Percentiles rank a stretch among this genome's conserved stretches.
phyloP scores from a whole-genome alignment of 2,113 vertebrate genomes.

The Nesoenas mayeri region DNA sequence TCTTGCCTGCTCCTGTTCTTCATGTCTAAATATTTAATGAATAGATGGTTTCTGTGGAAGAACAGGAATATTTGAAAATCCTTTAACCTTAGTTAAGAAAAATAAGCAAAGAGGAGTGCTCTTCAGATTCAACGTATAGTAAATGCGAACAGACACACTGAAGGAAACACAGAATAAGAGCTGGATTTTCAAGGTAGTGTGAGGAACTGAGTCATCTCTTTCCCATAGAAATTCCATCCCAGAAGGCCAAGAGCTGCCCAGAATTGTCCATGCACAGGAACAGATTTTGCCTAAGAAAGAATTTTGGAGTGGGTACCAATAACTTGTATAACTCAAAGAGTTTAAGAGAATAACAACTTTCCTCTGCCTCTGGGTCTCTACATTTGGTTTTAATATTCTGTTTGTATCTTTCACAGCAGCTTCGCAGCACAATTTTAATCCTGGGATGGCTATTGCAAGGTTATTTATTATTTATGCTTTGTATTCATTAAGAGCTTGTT shows the following conservation, averaged over 20 bases:
- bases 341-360: constrained; percentile 15
- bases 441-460: neutral
- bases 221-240: neutral
- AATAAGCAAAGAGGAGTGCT: neutral
- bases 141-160: neutral
- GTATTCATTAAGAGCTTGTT: constrained; percentile 35
- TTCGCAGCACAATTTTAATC: neutral
- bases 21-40: neutral
- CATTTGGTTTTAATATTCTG: constrained; percentile 19
- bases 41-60: neutral
- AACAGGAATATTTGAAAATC: neutral
- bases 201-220: neutral
- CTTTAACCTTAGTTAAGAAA: neutral
- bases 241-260: neutral
- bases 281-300: neutral
- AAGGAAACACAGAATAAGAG: neutral
- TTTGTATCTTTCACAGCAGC: neutral
- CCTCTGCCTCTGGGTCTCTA: neutral
- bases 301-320: neutral
- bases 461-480: constrained; percentile 48
- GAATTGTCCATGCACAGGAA: neutral
- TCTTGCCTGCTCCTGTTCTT: neutral
- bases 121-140: neutral
- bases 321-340: neutral
- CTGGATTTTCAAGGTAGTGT: neutral